These are phyloP conservation scores for Caenorhabditis sp. DNA, from an alignment of 2,888 invertebrate species.

Conservation along the genomic window DNA sequence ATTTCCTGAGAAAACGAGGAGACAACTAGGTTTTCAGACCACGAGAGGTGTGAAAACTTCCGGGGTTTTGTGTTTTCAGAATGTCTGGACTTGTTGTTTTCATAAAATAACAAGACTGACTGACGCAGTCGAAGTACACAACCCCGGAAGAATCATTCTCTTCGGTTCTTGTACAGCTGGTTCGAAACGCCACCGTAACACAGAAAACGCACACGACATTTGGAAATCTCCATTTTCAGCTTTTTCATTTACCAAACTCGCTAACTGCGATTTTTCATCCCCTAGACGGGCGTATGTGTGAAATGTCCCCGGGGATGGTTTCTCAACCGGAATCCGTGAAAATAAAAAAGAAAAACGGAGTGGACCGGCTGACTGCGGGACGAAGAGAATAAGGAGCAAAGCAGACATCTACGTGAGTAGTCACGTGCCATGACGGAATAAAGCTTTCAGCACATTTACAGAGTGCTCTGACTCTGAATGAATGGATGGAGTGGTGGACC, in stretches of 20 bases:
- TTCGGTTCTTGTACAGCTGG: no score
- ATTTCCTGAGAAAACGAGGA: no score
- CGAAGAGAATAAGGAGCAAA: background rate
- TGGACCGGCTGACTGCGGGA: conserved; percentile 4
- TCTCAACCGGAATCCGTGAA: background rate
- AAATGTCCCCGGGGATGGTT: background rate
- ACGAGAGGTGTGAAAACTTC: background rate
- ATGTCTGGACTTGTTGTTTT: background rate
- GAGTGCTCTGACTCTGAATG: background rate
- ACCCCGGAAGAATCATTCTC: no score
- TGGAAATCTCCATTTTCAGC: background rate
- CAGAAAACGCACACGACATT: background rate
- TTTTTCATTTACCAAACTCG: background rate
- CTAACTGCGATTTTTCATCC: conserved; percentile 8
- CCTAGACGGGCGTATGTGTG: conserved; percentile 7
- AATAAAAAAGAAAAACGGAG: conserved; percentile 12
- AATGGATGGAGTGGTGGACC: background rate
- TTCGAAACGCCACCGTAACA: no score
- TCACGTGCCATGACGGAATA: background rate
- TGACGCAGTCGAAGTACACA: no score
- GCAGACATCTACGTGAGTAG: background rate
- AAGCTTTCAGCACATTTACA: background rate
- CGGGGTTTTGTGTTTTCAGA: background rate
- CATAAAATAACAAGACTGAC: no score
- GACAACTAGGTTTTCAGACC: background rate